Evolutionary conservation across 2,113 vertebrate species (phyloP).

Genomic region (Cyrtonyx montezumae): DNA sequence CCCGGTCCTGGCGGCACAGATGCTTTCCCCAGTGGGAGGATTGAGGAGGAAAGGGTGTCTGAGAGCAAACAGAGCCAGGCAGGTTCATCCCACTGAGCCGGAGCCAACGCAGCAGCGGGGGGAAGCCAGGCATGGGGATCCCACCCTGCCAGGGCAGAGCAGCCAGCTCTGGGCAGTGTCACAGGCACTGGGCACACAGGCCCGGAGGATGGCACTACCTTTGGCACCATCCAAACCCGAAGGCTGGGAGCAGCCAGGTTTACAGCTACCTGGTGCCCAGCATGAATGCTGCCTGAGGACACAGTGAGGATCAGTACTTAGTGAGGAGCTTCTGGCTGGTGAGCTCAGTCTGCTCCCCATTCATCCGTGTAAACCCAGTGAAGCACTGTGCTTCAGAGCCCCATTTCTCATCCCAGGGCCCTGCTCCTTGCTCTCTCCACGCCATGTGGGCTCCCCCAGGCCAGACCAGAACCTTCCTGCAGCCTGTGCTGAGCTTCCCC

Average conservation of each 20-base stretch:
- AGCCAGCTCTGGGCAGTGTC: not conserved
- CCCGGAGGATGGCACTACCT: not conserved
- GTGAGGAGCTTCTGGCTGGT: not conserved
- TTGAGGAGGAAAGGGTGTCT: not conserved
- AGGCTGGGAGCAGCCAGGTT: not conserved
- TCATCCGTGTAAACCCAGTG: rapidly evolving
- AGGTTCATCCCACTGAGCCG: not conserved
- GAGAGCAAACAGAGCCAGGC: rapidly evolving
- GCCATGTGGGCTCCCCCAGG: not conserved
- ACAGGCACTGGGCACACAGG: not conserved
- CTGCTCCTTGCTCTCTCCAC: not conserved
- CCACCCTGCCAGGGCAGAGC: not conserved
- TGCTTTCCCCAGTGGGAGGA: not conserved
- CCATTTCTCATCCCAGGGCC: not conserved
- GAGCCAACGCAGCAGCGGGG: not conserved
- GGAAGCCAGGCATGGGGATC: not conserved
- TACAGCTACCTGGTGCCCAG: rapidly evolving
- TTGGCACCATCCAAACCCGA: not conserved
- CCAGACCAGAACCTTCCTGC: not conserved
- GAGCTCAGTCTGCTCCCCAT: not conserved
- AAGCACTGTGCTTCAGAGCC: not conserved
- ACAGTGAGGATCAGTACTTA: not conserved
- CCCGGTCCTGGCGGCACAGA: rapidly evolving
- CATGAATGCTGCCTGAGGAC: not conserved
- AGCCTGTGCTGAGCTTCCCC: not conserved